Evolutionary conservation across 2,797 vertebrate genomes (phyloP).

Genomic region (Ctenopoma kingsleyae): DNA sequence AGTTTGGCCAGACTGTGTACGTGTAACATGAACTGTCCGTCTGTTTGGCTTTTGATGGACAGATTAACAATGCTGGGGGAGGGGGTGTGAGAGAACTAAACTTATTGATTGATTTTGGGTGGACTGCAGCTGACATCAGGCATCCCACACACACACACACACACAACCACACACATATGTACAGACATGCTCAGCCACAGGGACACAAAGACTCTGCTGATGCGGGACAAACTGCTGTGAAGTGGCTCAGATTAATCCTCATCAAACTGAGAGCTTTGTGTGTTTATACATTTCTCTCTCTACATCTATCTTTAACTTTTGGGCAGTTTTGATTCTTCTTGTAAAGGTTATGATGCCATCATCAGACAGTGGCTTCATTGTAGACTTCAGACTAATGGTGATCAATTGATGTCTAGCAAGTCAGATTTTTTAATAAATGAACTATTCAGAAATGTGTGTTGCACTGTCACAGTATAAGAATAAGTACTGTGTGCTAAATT

Average conservation of each 20-base stretch:
- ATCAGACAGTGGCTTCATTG: not conserved
- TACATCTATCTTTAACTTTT: constrained; percentile 17
- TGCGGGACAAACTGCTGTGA: constrained; percentile 57
- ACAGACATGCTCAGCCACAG: constrained; percentile 54
- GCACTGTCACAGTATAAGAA: not conserved
- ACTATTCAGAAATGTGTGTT: not conserved
- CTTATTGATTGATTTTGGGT: constrained; percentile 63
- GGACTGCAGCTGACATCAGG: constrained; percentile 56
- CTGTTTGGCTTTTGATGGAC: constrained; percentile 17
- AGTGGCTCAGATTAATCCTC: constrained; percentile 54
- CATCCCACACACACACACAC: constrained; percentile 12
- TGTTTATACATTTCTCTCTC: constrained; percentile 33
- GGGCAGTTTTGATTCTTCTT: not conserved
- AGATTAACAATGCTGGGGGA: constrained; percentile 34
- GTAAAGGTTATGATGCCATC: not conserved
- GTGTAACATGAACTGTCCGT: constrained; percentile 8
- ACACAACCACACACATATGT: constrained; percentile 2
- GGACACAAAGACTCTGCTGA: constrained; percentile 71
- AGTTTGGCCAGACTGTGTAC: not conserved
- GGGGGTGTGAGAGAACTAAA: constrained; percentile 28
- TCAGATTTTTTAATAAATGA: too few relatives aligned
- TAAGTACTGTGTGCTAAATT: not conserved
- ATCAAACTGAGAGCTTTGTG: constrained; percentile 47
- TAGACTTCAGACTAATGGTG: not conserved
- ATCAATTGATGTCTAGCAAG: too few relatives aligned